Conservation (phyloP, 2,113 vertebrate species). For the Nesoenas mayeri region DNA sequence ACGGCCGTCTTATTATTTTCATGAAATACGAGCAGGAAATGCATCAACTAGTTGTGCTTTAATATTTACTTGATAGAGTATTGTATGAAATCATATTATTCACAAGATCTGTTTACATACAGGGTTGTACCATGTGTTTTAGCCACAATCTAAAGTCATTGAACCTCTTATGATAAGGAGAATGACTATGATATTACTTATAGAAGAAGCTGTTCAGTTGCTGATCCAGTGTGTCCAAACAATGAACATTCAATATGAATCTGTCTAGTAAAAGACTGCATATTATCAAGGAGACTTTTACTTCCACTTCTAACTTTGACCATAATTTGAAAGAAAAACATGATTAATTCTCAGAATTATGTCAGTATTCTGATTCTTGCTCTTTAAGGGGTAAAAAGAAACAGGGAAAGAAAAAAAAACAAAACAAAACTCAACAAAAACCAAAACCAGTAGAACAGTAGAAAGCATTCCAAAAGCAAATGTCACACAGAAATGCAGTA, state of each 20-base stretch:
- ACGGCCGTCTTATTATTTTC: not conserved
- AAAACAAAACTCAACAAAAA: no score
- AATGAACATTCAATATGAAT: not conserved
- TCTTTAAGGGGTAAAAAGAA: not conserved
- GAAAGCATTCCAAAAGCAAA: conserved; percentile 25
- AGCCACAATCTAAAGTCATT: not conserved
- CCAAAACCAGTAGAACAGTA: not conserved
- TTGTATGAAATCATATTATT: not conserved
- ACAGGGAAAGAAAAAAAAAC: not conserved
- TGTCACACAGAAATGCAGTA: not conserved
- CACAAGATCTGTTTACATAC: not conserved
- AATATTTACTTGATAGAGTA: not conserved
- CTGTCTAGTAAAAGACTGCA: not conserved
- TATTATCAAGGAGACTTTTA: not conserved
- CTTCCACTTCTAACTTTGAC: not conserved
- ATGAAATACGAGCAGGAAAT: not conserved
- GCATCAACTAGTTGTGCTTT: not conserved
- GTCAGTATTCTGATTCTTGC: not conserved
- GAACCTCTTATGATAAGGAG: not conserved
- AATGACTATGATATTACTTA: not conserved
- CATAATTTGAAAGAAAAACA: not conserved
- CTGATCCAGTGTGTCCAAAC: not conserved
- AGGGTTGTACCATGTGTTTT: not conserved
- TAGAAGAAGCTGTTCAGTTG: not conserved
- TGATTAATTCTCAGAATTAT: not conserved